Evolutionary conservation across 2,113 vertebrate genomes (phyloP).

Genomic region (Nyctereutes procyonoides): DNA sequence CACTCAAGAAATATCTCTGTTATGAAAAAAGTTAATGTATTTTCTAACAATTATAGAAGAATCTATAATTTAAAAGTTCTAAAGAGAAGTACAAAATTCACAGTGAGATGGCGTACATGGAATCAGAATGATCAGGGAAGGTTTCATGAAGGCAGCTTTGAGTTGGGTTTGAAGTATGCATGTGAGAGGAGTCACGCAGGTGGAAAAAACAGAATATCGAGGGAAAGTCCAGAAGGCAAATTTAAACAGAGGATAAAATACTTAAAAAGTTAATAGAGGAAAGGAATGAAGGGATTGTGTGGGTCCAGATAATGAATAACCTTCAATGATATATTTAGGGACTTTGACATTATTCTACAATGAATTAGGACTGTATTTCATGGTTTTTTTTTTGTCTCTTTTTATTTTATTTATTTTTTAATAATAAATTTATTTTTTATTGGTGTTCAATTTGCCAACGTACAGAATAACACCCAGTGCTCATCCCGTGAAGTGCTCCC

Average conservation of each 20-base stretch:
- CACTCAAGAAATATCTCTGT: background rate
- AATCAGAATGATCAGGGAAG: background rate
- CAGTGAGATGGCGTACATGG: background rate
- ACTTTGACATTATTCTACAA: background rate
- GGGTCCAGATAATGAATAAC: background rate
- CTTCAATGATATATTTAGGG: background rate
- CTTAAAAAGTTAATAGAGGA: background rate
- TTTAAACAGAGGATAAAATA: background rate
- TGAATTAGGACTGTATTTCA: background rate
- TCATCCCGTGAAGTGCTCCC: no score
- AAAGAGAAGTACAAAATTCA: background rate
- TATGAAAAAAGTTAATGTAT: background rate
- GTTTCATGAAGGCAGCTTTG: background rate
- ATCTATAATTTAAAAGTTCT: background rate
- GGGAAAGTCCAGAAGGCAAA: background rate
- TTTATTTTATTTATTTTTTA: no score
- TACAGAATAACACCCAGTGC: no score
- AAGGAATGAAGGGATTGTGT: background rate
- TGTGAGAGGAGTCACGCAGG: background rate
- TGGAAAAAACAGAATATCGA: background rate
- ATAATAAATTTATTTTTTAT: no score
- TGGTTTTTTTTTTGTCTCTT: no score
- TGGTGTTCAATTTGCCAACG: no score
- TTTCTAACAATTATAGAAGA: constrained; percentile 17
- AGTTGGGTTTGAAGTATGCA: background rate